Percentiles rank a stretch among this genome's conserved stretches.
These are phyloP conservation scores for Siphonodentalium dalli DNA, from an alignment of 2,888 invertebrate genomes.

Conservation along the genomic window DNA sequence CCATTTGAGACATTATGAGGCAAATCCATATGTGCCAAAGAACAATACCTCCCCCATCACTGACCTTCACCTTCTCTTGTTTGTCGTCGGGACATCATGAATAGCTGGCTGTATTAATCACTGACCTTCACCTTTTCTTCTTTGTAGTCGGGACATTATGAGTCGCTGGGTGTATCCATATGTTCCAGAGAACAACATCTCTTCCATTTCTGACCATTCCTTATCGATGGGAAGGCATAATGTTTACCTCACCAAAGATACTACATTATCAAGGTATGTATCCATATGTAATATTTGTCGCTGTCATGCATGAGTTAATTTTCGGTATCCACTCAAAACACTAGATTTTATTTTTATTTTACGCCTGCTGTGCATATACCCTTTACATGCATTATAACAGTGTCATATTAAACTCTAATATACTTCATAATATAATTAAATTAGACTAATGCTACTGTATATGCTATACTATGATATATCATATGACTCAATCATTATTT, in stretches of 20 bases:
- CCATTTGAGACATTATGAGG: background rate
- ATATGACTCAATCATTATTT: too few relatives aligned
- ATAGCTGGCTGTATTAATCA: too few relatives aligned
- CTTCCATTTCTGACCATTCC: constrained; percentile 33
- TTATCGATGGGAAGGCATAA: constrained; percentile 74
- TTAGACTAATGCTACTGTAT: too few relatives aligned
- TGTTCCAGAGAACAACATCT: constrained; percentile 72
- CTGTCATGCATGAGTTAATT: background rate
- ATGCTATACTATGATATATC: too few relatives aligned
- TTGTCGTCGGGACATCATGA: too few relatives aligned
- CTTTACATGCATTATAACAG: background rate
- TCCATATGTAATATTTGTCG: background rate
- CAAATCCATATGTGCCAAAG: too few relatives aligned
- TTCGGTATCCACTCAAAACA: background rate
- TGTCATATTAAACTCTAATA: background rate
- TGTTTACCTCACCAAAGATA: constrained; percentile 72
- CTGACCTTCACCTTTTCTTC: too few relatives aligned
- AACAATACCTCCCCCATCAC: too few relatives aligned
- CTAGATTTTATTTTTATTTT: background rate
- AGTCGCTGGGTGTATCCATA: constrained; percentile 85
- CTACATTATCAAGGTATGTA: constrained; percentile 69
- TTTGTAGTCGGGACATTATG: constrained; percentile 78
- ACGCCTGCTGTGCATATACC: background rate
- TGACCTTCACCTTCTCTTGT: too few relatives aligned
- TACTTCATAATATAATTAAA: too few relatives aligned